Conservation (phyloP, 2,888 invertebrate species). For the Aphidoletes aphidimyza region DNA sequence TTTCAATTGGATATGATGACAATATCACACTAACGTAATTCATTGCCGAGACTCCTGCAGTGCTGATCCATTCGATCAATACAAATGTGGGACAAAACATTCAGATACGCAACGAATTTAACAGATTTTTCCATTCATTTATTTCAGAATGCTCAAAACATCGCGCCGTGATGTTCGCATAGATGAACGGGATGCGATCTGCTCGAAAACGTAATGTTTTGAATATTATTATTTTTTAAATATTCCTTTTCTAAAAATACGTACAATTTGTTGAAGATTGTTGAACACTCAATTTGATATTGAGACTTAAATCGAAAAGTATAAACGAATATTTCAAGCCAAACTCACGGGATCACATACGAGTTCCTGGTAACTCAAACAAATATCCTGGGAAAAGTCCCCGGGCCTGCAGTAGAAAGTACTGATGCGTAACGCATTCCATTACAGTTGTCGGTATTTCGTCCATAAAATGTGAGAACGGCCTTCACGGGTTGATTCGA, state of each 20-base stretch:
- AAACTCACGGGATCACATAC: conserved; percentile 66
- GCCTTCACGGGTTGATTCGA: neutral
- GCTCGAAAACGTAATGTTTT: too few relatives aligned
- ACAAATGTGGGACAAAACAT: neutral
- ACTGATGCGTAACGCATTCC: conserved; percentile 60
- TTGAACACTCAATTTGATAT: neutral
- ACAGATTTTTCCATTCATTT: neutral
- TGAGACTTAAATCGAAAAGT: neutral
- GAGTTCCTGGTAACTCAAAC: conserved; percentile 63
- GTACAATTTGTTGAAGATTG: too few relatives aligned
- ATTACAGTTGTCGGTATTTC: conserved; percentile 29
- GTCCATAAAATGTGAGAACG: conserved; percentile 14
- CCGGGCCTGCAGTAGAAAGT: conserved; percentile 67
- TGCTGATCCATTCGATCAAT: conserved; percentile 9
- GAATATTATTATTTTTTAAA: too few relatives aligned
- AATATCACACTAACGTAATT: neutral
- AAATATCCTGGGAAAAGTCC: conserved; percentile 66
- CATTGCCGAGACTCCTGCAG: conserved; percentile 15
- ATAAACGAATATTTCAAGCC: conserved; percentile 62
- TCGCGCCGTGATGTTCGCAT: neutral
- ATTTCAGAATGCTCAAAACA: neutral
- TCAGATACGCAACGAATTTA: neutral
- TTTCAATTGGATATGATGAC: neutral
- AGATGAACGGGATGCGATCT: too few relatives aligned
- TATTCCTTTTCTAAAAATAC: too few relatives aligned